phyloP scores from a whole-genome alignment of 1,140 invertebrate species.

The Chrysomallon squamiferum region DNA sequence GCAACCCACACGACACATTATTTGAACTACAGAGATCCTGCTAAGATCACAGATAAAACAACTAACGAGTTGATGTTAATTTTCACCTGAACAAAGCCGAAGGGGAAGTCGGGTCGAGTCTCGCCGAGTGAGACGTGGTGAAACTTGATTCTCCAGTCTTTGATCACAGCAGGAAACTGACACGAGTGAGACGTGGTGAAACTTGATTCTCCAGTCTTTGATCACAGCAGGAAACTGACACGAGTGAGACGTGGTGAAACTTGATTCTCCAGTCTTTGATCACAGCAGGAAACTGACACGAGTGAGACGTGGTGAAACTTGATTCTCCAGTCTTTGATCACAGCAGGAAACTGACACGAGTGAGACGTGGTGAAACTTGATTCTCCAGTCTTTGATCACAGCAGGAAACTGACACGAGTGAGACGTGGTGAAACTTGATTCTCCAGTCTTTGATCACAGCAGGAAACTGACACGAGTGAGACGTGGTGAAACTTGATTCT shows the following conservation, averaged over 20 bases:
- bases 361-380: too few relatives aligned
- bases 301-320: background rate
- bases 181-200: conserved; percentile 16
- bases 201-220: conserved; percentile 30
- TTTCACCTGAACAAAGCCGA: conserved; percentile 8
- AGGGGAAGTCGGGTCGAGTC: background rate
- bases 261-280: conserved; percentile 13
- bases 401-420: conserved; percentile 36
- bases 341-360: too few relatives aligned
- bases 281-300: conserved; percentile 17
- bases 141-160: conserved; percentile 12
- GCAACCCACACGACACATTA: too few relatives aligned
- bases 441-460: conserved; percentile 40
- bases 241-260: conserved; percentile 5
- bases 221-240: conserved; percentile 43
- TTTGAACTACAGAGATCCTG: too few relatives aligned
- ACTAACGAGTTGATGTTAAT: too few relatives aligned
- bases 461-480: conserved; percentile 32
- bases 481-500: background rate
- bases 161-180: conserved; percentile 20
- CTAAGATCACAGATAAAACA: too few relatives aligned
- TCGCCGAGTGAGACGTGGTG: background rate
- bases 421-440: conserved; percentile 14
- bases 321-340: background rate
- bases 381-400: conserved; percentile 7